Percentiles rank a stretch among this genome's conserved stretches.
phyloP scores from a whole-genome alignment of 2,888 invertebrate species.

The Geotrupes spiniger region DNA sequence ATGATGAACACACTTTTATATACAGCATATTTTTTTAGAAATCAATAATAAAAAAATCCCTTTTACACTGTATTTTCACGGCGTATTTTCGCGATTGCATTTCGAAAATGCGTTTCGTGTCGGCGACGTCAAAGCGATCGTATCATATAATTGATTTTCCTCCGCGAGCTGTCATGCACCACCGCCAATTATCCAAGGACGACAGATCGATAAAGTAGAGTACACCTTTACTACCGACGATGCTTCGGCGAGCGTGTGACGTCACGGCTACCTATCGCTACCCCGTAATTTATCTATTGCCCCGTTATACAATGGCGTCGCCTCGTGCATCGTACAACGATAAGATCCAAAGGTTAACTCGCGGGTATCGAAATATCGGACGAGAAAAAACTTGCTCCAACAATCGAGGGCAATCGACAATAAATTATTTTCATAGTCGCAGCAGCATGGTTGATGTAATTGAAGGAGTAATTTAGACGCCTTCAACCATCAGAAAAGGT shows the following conservation, averaged over 20 bases:
- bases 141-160: slow-evolving; percentile 21
- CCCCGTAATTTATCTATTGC: slow-evolving; percentile 4
- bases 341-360: slow-evolving; percentile 5
- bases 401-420: no score
- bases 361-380: no score
- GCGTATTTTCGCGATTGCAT: no score
- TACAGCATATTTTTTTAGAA: no score
- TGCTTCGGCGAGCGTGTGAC: slow-evolving; percentile 1
- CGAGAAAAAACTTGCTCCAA: no score
- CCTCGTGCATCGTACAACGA: neutral
- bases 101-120: slow-evolving; percentile 16
- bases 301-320: neutral
- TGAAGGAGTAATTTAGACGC: no score
- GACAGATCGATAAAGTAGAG: slow-evolving; percentile 13
- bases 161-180: slow-evolving; percentile 8
- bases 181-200: slow-evolving; percentile 13
- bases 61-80: no score
- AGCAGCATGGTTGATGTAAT: no score
- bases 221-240: slow-evolving; percentile 11
- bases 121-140: slow-evolving; percentile 15
- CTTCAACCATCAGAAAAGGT: no score
- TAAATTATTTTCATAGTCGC: no score
- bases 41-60: no score
- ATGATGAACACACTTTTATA: no score
- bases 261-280: slow-evolving; percentile 5